These are phyloP conservation scores for Tarsius wallacei DNA, from an alignment of 2,797 vertebrate genomes.

Conservation along the genomic window DNA sequence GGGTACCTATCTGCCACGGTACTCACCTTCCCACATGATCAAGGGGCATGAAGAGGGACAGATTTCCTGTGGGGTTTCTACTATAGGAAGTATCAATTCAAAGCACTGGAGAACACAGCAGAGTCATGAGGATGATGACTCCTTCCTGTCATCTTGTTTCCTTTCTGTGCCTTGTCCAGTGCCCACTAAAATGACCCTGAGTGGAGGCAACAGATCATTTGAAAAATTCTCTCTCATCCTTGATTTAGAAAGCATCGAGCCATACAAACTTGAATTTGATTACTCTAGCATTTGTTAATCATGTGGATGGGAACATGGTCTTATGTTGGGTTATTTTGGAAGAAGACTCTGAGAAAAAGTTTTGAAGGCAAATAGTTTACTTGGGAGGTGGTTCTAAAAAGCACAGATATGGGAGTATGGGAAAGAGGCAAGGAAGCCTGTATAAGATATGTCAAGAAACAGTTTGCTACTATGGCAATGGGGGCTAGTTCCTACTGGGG, in stretches of 20 bases:
- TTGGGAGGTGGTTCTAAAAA: neutral
- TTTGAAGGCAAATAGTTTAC: constrained; percentile 20
- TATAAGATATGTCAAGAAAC: neutral
- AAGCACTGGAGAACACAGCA: neutral
- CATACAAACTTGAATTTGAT: neutral
- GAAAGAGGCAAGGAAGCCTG: neutral
- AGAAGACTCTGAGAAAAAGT: neutral
- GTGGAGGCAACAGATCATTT: neutral
- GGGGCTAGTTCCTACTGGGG: neutral
- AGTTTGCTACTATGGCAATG: neutral
- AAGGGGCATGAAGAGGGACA: neutral
- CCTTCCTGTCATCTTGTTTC: neutral
- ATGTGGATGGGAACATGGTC: neutral
- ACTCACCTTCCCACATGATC: neutral
- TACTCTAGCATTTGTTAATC: constrained; percentile 5
- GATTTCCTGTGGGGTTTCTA: neutral
- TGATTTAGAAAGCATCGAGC: constrained; percentile 5
- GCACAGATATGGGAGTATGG: neutral
- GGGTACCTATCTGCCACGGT: neutral
- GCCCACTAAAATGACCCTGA: neutral
- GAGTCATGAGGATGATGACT: neutral
- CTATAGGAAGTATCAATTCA: neutral
- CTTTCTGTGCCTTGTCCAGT: neutral
- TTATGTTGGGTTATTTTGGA: neutral
- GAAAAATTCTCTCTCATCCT: constrained; percentile 6